A percentile compares a stretch with the other conserved stretches of the same genome.
Conservation (phyloP, 2,888 invertebrate species). For the Calameuta idolon region DNA sequence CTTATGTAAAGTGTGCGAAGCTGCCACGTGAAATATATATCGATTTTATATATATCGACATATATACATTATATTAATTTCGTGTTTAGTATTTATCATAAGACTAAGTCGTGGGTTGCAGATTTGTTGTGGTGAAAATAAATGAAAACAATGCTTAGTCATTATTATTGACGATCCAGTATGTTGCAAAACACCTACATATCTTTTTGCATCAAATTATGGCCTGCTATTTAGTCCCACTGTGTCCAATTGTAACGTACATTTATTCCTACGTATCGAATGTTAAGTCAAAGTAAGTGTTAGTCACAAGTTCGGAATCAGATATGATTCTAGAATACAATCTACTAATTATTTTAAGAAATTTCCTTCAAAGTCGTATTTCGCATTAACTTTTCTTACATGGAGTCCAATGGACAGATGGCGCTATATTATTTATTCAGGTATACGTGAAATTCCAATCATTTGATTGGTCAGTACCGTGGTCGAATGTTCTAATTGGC, state of each 20-base stretch:
- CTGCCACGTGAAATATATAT: neutral
- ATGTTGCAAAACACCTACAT: neutral
- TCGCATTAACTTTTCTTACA: neutral
- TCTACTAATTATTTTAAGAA: neutral
- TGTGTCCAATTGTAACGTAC: no score
- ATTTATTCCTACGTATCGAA: no score
- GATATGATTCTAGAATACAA: neutral
- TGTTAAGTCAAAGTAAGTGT: no score
- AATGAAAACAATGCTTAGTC: neutral
- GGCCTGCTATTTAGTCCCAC: no score
- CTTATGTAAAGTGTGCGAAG: neutral
- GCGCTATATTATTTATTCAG: neutral
- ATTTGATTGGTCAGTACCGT: neutral
- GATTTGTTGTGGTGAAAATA: neutral
- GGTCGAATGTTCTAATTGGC: constrained; percentile 4
- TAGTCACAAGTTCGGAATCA: neutral
- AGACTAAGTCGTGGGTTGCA: neutral
- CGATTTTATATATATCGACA: no score
- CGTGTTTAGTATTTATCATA: neutral
- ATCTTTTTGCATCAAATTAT: neutral
- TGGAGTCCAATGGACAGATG: neutral
- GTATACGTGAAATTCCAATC: neutral
- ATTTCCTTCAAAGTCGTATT: neutral
- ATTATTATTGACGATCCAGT: neutral
- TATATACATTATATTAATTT: no score